phyloP scores from a whole-genome alignment of 2,113 vertebrate species.

The Stigmatopora argus region DNA sequence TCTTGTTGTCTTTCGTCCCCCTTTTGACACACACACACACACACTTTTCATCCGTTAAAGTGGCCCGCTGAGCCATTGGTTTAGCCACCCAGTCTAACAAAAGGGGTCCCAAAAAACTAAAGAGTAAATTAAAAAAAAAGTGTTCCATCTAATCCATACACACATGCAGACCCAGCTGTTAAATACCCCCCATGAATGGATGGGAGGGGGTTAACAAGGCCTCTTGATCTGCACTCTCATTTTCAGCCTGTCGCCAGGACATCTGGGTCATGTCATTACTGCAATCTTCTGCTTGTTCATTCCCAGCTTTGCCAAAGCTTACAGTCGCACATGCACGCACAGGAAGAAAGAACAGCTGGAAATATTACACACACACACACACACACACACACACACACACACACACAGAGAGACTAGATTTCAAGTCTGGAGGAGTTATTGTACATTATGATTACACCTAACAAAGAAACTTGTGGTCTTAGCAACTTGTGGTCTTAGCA shows the following conservation, averaged over 20 bases:
- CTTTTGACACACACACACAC: conserved; percentile 28
- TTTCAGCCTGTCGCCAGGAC: conserved; percentile 61
- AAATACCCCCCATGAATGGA: conserved; percentile 24
- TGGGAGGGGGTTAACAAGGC: neutral
- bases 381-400: no score
- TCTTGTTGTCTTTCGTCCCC: conserved; percentile 55
- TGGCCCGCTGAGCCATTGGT: conserved; percentile 56
- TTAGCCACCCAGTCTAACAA: conserved; percentile 43
- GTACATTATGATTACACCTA: no score
- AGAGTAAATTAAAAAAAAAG: conserved; percentile 66
- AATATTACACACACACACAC: neutral
- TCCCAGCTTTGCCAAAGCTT: conserved; percentile 60
- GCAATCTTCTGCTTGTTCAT: conserved; percentile 69
- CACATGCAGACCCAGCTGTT: conserved; percentile 27
- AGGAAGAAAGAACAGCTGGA: conserved; percentile 1
- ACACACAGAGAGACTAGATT: no score
- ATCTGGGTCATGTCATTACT: conserved; percentile 68
- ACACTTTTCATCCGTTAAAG: conserved; percentile 52
- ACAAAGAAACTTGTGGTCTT: no score
- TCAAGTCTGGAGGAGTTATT: no score
- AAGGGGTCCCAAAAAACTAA: conserved; percentile 20
- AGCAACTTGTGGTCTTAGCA: no score
- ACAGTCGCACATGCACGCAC: conserved; percentile 27
- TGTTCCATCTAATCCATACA: conserved; percentile 57
- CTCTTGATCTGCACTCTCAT: conserved; percentile 62